Evolutionary conservation across 1,140 invertebrate genomes (phyloP), one percentile per base, ranked within the genome.

Genomic region (Piezodorus guildinii): DNA sequence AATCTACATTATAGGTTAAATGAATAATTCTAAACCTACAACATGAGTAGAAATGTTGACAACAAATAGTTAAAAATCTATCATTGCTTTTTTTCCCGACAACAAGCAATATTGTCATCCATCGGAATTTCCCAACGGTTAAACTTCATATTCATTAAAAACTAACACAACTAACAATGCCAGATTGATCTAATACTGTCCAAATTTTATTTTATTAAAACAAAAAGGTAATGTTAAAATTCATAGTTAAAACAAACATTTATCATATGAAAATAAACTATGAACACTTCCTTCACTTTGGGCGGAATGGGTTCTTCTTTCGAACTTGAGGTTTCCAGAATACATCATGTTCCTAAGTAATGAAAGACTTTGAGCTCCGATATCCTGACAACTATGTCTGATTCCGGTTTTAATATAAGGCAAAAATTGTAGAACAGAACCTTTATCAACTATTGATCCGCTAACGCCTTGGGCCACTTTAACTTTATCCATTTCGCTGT

Each of bases 381-480:
- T 93, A 74, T 99, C 96, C 77, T 99, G 96, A 74, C 92, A 96
- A 66, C 95, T 92, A 74, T 99, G 94, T 73, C 94, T 91, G 64
- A 99, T 81, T 6, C 96, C 96, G 70, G 92, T 87, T 72, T 96
- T 88, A 27, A 99, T 76, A 73, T 99, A 99, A 10, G 96, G 96
- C 51, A 98, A 79, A 75, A 97, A 99, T 68, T 93, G 84, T 45
- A 98, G 79, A 51, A 97, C 91, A 21, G 94, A 96, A 21, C 96
- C 96, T 74, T 97, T 98, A 73, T 99, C 96, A 16, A 96, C 91
- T 72, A 99, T 97, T 43, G 92, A 90, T 16, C 96, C 96, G 72
- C 94, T 96, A 0, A 99, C 96, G 59, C 96, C 96, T 76, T 99
- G 96, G 9, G 96, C 96, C 4, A 99, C 96, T 76, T 96, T 94